phyloP scores from a whole-genome alignment of 2,113 vertebrate species.

The Laticauda laticaudata region DNA sequence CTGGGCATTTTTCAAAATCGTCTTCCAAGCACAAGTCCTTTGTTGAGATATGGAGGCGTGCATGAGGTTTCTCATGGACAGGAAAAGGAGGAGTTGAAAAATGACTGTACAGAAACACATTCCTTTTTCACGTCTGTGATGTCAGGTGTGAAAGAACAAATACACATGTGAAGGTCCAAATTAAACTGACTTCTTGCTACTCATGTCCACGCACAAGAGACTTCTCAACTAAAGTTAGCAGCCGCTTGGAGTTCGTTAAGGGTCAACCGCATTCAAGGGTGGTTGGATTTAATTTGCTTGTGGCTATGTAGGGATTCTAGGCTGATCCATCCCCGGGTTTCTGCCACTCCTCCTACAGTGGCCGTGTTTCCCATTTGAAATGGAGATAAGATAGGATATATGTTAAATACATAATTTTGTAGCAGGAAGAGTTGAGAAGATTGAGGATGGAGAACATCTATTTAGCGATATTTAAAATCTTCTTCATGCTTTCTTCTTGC shows the following conservation, averaged over 20 bases:
- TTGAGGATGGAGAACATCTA: neutral
- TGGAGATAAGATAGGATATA: neutral
- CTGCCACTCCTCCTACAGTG: neutral
- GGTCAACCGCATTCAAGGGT: neutral
- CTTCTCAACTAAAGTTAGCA: neutral
- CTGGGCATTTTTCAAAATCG: accelerated
- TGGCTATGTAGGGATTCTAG: neutral
- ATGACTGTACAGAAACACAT: neutral
- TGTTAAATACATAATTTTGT: neutral
- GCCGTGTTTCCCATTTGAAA: neutral
- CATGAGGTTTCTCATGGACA: neutral
- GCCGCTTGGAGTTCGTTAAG: neutral
- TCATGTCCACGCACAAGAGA: neutral
- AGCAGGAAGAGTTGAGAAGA: neutral
- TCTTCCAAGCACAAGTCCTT: neutral
- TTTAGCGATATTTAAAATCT: neutral
- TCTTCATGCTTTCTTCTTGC: neutral
- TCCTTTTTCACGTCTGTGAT: neutral
- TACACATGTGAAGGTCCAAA: neutral
- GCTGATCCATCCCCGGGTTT: neutral
- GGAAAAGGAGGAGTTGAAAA: neutral
- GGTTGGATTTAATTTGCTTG: neutral
- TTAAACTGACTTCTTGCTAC: neutral
- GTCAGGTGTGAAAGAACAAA: neutral
- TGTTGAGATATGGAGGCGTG: accelerated